These are phyloP conservation scores for Bostrychus sinensis DNA, from an alignment of 2,113 vertebrate species.

Conservation along the genomic window DNA sequence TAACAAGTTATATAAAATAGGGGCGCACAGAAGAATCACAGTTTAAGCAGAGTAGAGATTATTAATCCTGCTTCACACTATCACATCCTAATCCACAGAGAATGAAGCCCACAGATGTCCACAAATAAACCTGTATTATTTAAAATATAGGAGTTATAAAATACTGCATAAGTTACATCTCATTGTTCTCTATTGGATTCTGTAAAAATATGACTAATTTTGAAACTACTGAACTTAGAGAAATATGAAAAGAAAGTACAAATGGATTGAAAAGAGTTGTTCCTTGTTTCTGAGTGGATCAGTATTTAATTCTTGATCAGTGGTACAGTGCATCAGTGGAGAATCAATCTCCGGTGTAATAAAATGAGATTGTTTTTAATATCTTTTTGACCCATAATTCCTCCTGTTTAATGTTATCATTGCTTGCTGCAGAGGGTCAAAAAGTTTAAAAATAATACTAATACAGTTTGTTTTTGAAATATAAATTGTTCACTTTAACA, in stretches of 20 bases:
- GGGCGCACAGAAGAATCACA: slow-evolving; percentile 14
- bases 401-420: slow-evolving; percentile 64
- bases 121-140: slow-evolving; percentile 33
- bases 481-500: background rate
- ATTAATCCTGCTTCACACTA: slow-evolving; percentile 74
- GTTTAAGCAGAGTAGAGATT: slow-evolving; percentile 57
- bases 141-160: background rate
- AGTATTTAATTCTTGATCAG: slow-evolving; percentile 43
- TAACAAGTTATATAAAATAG: too few species aligned
- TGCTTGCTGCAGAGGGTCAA: slow-evolving; percentile 25
- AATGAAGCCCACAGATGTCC: slow-evolving; percentile 37
- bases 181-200: background rate
- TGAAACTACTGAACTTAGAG: background rate
- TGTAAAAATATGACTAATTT: background rate
- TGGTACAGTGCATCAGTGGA: slow-evolving; percentile 35
- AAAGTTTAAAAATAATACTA: slow-evolving; percentile 1
- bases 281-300: slow-evolving; percentile 2
- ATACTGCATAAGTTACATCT: background rate
- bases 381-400: slow-evolving; percentile 71
- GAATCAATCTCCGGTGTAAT: slow-evolving; percentile 69
- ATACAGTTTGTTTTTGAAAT: slow-evolving; percentile 6
- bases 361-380: slow-evolving; percentile 80
- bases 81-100: slow-evolving; percentile 63
- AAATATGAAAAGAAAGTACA: background rate
- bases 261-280: background rate